phyloP scores from a whole-genome alignment of 2,113 vertebrate species.

The Myotis brandtii region DNA sequence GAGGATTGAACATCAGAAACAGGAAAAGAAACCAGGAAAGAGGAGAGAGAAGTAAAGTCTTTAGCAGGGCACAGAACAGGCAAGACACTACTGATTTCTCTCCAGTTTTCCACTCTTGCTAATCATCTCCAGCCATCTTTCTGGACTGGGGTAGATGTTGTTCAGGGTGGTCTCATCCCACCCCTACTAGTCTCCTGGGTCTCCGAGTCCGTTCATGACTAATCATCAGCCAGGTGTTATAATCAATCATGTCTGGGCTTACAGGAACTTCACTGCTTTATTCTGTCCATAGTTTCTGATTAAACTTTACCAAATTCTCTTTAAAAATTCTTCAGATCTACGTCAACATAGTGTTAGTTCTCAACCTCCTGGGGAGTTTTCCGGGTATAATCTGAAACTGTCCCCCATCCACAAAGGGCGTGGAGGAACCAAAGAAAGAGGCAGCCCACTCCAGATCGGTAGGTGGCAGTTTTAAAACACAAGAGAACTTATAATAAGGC shows the following conservation, averaged over 20 bases:
- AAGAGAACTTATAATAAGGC: not conserved
- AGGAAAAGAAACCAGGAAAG: not conserved
- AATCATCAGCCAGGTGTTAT: not conserved
- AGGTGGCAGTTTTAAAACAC: not conserved
- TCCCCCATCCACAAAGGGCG: no score
- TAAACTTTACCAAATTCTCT: conserved; percentile 1
- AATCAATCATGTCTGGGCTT: not conserved
- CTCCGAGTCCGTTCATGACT: not conserved
- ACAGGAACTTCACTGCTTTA: not conserved
- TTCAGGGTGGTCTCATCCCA: not conserved
- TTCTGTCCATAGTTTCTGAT: not conserved
- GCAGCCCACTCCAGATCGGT: not conserved
- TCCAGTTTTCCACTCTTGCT: not conserved
- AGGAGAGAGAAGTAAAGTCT: not conserved
- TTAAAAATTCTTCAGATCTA: not conserved
- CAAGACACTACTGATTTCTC: not conserved
- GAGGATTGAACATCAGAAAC: not conserved
- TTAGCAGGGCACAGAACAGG: not conserved
- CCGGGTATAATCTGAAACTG: not conserved
- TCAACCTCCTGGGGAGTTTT: not conserved
- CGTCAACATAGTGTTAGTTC: not conserved
- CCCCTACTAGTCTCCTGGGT: not conserved
- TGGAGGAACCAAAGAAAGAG: not conserved
- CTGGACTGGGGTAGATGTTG: not conserved
- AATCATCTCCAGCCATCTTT: not conserved